Base-by-base conservation (phyloP, 2,888 invertebrate genomes). In the Eupithecia centaureata region DNA sequence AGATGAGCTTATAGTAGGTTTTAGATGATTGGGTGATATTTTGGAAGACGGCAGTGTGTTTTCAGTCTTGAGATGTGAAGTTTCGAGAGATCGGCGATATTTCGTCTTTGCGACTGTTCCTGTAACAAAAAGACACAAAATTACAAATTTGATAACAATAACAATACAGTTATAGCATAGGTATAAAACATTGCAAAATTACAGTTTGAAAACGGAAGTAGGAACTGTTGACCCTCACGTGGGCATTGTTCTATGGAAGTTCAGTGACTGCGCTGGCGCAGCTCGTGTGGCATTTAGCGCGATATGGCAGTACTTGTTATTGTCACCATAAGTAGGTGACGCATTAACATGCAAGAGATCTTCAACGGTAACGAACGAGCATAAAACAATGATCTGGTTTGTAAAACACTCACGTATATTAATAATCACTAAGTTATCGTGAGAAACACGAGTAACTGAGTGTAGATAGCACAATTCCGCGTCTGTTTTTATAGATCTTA, bases 1-100 rank as follows among this genome's bases (percentile, higher is more conserved):
- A 72, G 88, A 80, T 83, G 88, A 83, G 81, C 87, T 88, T 79
- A 85, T 82, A 82, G 86, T 85, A 86, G 77, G 84, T 62, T 69
- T 68, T n/a, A 68, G 62, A 18, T 68, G 68, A 88, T 88, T 92
- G 82, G 89, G 86, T 82, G 92, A 88, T 84, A 87, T 75, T 89
- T 86, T 92, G 88, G 92, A 91, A 91, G 92, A 91, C 88, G 90
- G 88, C 85, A 88, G 86, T 87, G 86, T 83, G 79, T 80, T 88
- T 85, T 92, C 93, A 89, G 89, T 89, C 88, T 92, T 93, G 80
- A 86, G 78, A 75, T 86, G 87, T 80, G 87, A 77, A 84, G 85
- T 79, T 87, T 92, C 92, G 75, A 88, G 77, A 75, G 87, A 79
- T 79, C 89, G 88, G 72, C 92, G 90, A 78, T 77, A 84, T 85